phyloP scores from a whole-genome alignment of 2,113 vertebrate genomes.

The Galbula dea region DNA sequence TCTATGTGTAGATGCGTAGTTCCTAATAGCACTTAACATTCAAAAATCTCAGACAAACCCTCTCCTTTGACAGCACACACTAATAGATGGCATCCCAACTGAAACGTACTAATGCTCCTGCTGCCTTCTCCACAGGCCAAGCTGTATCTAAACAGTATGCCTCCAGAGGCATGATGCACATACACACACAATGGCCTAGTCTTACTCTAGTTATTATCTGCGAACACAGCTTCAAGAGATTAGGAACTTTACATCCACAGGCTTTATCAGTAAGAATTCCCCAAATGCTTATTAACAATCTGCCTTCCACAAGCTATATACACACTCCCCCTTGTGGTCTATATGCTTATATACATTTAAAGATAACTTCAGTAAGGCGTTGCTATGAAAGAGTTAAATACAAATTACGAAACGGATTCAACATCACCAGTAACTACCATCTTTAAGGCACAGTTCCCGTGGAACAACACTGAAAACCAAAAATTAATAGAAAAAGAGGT shows the following conservation, averaged over 20 bases:
- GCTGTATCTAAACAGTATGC: neutral
- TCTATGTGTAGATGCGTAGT: neutral
- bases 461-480: neutral
- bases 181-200: neutral
- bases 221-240: neutral
- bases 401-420: neutral
- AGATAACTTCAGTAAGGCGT: neutral
- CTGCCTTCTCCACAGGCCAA: neutral
- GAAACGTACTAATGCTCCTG: neutral
- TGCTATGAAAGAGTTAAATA: neutral
- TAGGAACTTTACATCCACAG: neutral
- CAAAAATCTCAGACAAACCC: neutral
- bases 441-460: neutral
- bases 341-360: neutral
- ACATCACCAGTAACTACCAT: neutral
- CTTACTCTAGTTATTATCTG: neutral
- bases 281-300: neutral
- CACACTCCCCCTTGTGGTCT: conserved; percentile 30
- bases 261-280: neutral
- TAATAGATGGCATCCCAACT: neutral
- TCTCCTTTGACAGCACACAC: neutral
- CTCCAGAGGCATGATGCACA: neutral
- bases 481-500: neutral
- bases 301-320: neutral
- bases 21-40: fast-evolving